Evolutionary conservation across 2,888 invertebrate genomes (phyloP), one percentile per base, ranked within the genome.

Genomic region (Hirtodrosophila alboralis): DNA sequence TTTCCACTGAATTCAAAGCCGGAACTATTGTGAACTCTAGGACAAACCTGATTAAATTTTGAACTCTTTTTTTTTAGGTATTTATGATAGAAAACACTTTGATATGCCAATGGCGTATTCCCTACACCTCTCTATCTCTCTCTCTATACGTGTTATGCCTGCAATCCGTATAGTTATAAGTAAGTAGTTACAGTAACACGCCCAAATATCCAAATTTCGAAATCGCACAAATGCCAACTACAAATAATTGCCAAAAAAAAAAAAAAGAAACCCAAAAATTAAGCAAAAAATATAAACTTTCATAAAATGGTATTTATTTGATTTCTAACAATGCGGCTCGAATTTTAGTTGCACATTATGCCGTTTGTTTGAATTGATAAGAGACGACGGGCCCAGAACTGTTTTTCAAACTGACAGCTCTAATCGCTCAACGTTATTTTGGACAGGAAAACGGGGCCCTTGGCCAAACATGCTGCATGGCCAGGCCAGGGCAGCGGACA

Each of bases 351-450:
- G 28, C 31, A 59, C 18, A 38, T 18, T 18, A 18, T 5, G 18
- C 7, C 6, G 40, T 65, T 66, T 56, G 62, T 53, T 71, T 59
- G 56, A 63, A 59, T 66, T 77, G 80, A 83, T 80, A 77, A 79
- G 48, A 57, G 49, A 10, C 8, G 33, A 13, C 51, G 38, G 13
- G 64, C 28, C 40, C 13, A 54, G 45, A 75, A 75, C 54, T 76
- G 79, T 76, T 72, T 60, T 57, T 71, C 69, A 57, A 66, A 44
- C 83, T 75, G 80, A 79, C 79, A 81, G 75, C 76, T 47, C 66
- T 74, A 79, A 79, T 81, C 79, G 66, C 79, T 79, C 81, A 79
- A 59, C 27, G n/a, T n/a, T n/a, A n/a, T 48, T 38, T 63, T 54
- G 41, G 53, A 63, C 53, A 53, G 52, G 38, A 37, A 30, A 10